A percentile compares a stretch with the other conserved stretches of the same genome.
Evolutionary conservation across 1,140 invertebrate species (phyloP).

Genomic region (Solenopsis fugax): DNA sequence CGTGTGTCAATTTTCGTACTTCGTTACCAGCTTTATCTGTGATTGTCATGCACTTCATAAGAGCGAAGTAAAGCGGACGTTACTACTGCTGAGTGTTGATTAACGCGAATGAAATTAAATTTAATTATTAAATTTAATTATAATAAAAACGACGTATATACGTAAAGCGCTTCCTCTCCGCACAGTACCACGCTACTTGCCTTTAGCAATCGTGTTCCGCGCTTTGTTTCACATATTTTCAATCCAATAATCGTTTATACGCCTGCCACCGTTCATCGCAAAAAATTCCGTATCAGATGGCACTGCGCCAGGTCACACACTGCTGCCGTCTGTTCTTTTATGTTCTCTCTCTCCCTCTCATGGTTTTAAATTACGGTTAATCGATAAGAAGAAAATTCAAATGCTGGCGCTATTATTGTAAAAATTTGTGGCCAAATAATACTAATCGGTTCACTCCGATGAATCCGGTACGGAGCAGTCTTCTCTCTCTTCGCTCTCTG

Average conservation of each 20-base stretch:
- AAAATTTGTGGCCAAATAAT: conserved; percentile 49
- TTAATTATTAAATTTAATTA: neutral
- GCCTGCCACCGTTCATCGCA: neutral
- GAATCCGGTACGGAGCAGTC: neutral
- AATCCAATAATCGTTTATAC: conserved; percentile 48
- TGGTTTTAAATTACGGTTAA: conserved; percentile 41
- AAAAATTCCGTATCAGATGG: conserved; percentile 51
- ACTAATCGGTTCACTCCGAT: conserved; percentile 37
- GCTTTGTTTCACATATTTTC: conserved; percentile 15
- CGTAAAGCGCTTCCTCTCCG: neutral
- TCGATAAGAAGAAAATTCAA: conserved; percentile 45
- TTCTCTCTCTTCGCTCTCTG: neutral
- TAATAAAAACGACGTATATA: neutral
- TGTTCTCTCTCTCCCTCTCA: neutral
- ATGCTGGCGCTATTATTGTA: conserved; percentile 32
- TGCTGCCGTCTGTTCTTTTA: neutral
- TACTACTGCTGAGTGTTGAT: neutral
- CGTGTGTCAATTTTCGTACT: conserved; percentile 17
- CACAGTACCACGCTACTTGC: neutral
- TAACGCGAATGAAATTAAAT: neutral
- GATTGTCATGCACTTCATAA: neutral
- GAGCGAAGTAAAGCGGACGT: neutral
- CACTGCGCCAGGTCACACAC: conserved; percentile 45
- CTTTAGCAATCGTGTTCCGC: neutral
- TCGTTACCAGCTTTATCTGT: neutral